These are phyloP conservation scores for Pentamera pediparva DNA, from an alignment of 53 echinoderm and acorn worm species.

Conservation along the genomic window DNA sequence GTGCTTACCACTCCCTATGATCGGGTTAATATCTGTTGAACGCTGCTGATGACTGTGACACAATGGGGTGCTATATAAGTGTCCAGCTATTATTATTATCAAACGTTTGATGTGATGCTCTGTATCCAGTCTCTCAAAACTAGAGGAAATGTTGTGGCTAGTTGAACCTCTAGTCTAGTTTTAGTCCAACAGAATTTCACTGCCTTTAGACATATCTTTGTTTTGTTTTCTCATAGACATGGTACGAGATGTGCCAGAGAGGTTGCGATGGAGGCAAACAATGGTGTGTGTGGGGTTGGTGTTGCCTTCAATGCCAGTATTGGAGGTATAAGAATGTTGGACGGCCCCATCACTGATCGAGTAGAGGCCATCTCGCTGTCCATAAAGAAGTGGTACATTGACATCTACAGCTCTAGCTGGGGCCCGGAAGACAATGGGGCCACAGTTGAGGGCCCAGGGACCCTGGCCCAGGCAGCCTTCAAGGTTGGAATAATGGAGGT, in stretches of 20 bases:
- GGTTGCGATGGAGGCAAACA: slow-evolving; percentile 89
- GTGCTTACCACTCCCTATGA: no score
- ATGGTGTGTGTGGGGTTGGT: slow-evolving; percentile 84
- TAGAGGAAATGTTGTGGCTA: no score
- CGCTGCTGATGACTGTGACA: no score
- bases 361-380: slow-evolving; percentile 57
- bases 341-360: slow-evolving; percentile 65
- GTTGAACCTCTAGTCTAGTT: no score
- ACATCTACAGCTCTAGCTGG: slow-evolving; percentile 82
- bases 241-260: slow-evolving; percentile 96
- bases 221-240: slow-evolving; percentile 56
- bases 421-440: slow-evolving; percentile 83
- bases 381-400: slow-evolving; percentile 45
- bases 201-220: no score
- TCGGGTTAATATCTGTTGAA: no score
- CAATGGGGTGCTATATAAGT: no score
- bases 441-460: slow-evolving; percentile 84
- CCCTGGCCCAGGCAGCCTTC: slow-evolving; percentile 54
- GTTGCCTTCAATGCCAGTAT: slow-evolving; percentile 79
- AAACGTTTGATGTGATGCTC: no score
- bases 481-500: slow-evolving; percentile 32
- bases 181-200: no score
- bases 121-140: no score
- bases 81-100: no score
- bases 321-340: slow-evolving; percentile 95